These are phyloP conservation scores for Beris chalybata DNA, from an alignment of 2,888 invertebrate species.

Conservation along the genomic window DNA sequence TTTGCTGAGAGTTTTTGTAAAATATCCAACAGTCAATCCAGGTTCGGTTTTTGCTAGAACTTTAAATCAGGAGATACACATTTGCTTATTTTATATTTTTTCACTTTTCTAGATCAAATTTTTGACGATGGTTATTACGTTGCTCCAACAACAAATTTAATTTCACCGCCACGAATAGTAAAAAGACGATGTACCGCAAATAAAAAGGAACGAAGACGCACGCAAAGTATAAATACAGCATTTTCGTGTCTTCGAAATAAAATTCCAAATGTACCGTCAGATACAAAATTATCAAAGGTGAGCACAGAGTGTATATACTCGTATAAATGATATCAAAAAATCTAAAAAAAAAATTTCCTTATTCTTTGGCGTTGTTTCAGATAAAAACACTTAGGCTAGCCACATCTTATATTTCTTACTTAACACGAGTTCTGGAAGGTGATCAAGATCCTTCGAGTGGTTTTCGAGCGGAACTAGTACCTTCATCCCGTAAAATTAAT, in stretches of 20 bases:
- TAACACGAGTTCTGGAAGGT: conserved; percentile 86
- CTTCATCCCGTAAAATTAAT: conserved; percentile 55
- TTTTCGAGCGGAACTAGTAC: conserved; percentile 82
- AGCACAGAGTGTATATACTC: conserved; percentile 47
- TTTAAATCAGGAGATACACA: no score
- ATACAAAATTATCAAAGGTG: conserved; percentile 94
- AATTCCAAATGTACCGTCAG: conserved; percentile 94
- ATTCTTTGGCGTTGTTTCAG: conserved; percentile 57
- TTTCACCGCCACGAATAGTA: conserved; percentile 59
- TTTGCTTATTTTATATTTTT: conserved; percentile 4
- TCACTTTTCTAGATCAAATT: conserved; percentile 45
- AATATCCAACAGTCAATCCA: no score
- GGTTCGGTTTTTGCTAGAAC: no score
- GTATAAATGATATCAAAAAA: not conserved
- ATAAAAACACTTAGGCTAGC: conserved; percentile 93
- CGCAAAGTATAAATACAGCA: conserved; percentile 93
- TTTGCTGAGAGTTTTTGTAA: no score
- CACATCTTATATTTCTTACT: conserved; percentile 88
- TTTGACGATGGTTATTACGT: conserved; percentile 46
- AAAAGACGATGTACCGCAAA: conserved; percentile 88
- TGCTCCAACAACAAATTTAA: conserved; percentile 45
- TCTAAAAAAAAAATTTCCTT: not conserved
- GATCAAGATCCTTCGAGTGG: conserved; percentile 81
- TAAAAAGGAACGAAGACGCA: conserved; percentile 89
- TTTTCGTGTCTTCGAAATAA: conserved; percentile 90